Evolutionary conservation across 2,797 vertebrate species (phyloP).

Genomic region (Ceyx erithaca): DNA sequence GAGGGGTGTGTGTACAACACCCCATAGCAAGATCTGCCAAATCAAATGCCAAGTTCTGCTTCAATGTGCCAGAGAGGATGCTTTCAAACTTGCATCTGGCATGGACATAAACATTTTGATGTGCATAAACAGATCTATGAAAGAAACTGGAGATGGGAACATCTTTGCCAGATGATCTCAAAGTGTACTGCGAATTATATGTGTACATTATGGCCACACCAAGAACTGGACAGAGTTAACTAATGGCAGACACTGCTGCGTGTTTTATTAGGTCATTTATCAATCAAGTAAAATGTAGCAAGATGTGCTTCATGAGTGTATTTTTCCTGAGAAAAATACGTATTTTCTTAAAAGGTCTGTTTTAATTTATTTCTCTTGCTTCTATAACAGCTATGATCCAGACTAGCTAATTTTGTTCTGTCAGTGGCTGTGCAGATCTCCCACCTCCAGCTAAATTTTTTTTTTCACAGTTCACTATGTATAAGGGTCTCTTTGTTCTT

Average conservation of each 20-base stretch:
- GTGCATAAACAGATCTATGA: background rate
- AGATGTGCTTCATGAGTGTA: background rate
- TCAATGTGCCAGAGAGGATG: background rate
- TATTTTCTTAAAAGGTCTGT: conserved; percentile 39
- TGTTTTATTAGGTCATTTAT: conserved; percentile 29
- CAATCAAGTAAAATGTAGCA: background rate
- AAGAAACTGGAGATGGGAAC: background rate
- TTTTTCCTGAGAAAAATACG: conserved; percentile 27
- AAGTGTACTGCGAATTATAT: background rate
- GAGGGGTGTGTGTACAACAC: background rate
- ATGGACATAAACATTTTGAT: background rate
- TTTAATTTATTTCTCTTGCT: conserved; percentile 26
- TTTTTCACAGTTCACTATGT: conserved; percentile 16
- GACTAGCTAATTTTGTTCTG: conserved; percentile 37
- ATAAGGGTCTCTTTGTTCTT: conserved; percentile 31
- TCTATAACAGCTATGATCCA: background rate
- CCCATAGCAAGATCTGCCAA: background rate
- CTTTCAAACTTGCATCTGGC: background rate
- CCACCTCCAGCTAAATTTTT: background rate
- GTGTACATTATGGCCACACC: background rate
- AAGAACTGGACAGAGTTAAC: background rate
- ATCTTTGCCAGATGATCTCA: background rate
- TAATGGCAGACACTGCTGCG: background rate
- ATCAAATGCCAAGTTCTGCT: background rate
- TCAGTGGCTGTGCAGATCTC: background rate